A percentile compares a stretch with the other conserved stretches of the same genome.
phyloP scores from a whole-genome alignment of 1,140 invertebrate species.

The Sinella curviseta region DNA sequence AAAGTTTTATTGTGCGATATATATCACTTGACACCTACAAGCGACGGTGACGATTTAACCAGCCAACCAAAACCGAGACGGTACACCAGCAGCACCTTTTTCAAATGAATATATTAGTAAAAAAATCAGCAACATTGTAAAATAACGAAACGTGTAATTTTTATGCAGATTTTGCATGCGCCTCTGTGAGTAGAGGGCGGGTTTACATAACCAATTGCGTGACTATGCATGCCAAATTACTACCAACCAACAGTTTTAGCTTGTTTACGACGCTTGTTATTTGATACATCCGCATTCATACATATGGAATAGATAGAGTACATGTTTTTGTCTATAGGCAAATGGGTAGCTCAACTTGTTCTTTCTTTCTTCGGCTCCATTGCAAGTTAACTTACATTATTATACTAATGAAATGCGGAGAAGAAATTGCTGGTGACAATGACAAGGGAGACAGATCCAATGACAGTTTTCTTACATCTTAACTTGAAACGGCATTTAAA shows the following conservation, averaged over 20 bases:
- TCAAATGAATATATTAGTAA: background rate
- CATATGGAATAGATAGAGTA: background rate
- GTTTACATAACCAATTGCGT: background rate
- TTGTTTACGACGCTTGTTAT: background rate
- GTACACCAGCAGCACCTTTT: background rate
- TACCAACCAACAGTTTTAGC: background rate
- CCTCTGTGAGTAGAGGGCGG: background rate
- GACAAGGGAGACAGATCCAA: background rate
- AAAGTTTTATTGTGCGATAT: too few relatives aligned
- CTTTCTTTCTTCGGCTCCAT: background rate
- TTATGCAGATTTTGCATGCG: background rate
- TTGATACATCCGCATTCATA: background rate
- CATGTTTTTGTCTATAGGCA: background rate
- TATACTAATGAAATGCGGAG: background rate
- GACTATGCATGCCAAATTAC: background rate
- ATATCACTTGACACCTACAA: too few relatives aligned
- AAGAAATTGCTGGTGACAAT: background rate
- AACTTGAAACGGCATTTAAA: too few relatives aligned
- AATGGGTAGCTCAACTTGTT: background rate
- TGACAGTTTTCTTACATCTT: background rate
- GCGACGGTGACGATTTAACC: background rate
- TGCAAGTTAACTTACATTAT: background rate
- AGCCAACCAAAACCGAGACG: background rate
- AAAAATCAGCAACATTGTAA: background rate
- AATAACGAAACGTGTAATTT: background rate